phyloP scores from a whole-genome alignment of 1,140 invertebrate genomes.

The Camponotus floridanus region DNA sequence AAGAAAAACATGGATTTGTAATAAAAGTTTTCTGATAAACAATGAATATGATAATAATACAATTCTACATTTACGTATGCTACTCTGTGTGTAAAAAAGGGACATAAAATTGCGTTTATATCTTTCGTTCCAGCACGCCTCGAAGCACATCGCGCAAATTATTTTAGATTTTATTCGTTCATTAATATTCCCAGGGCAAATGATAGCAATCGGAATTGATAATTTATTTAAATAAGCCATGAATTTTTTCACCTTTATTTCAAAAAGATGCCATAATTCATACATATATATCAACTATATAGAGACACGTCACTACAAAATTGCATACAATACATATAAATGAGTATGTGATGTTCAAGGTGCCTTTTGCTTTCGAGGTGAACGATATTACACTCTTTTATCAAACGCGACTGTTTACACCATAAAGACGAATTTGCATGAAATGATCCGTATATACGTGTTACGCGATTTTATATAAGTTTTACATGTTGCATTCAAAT shows the following conservation, averaged over 20 bases:
- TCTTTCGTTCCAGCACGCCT: not conserved
- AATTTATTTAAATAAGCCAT: constrained; percentile 58
- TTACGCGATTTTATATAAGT: constrained; percentile 28
- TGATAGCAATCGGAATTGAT: not conserved
- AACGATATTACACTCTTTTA: constrained; percentile 1
- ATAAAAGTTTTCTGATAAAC: constrained; percentile 49
- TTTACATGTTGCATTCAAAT: constrained; percentile 31
- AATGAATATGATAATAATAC: not conserved
- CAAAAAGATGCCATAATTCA: constrained; percentile 79
- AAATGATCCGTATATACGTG: constrained; percentile 6
- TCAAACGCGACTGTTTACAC: constrained; percentile 3
- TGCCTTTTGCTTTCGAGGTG: constrained; percentile 36
- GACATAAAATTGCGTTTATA: constrained; percentile 9
- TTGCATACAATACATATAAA: constrained; percentile 64
- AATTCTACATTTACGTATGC: not conserved
- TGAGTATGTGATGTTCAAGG: constrained; percentile 15
- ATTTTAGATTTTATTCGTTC: not conserved
- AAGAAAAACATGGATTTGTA: constrained; percentile 45
- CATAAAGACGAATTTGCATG: constrained; percentile 6
- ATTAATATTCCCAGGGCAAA: not conserved
- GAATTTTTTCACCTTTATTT: constrained; percentile 77
- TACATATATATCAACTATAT: constrained; percentile 69
- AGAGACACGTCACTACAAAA: constrained; percentile 31
- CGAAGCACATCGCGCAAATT: not conserved
- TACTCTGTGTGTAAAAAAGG: not conserved